phyloP scores from a whole-genome alignment of 2,888 invertebrate genomes.

The Heliconius sara region DNA sequence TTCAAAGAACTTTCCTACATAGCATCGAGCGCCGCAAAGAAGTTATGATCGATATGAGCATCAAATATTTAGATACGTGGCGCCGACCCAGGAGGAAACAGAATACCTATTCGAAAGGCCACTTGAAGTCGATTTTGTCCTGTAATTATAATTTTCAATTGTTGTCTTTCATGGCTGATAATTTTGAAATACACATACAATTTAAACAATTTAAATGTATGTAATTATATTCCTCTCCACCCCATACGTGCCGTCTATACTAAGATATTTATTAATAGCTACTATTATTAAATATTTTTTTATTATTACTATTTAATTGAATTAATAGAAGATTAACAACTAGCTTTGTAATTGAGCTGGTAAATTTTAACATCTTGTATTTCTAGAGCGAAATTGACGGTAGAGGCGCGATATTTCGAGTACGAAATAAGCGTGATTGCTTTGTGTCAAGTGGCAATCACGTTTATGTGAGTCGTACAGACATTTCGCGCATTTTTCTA shows the following conservation, averaged over 20 bases:
- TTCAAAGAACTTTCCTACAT: constrained; percentile 28
- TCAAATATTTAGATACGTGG: constrained; percentile 76
- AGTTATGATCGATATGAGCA: constrained; percentile 81
- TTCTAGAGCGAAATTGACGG: constrained; percentile 52
- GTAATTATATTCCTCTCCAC: background rate
- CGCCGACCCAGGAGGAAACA: constrained; percentile 70
- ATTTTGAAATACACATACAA: background rate
- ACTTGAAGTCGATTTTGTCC: constrained; percentile 59
- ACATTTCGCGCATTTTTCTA: constrained; percentile 36
- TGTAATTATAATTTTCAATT: constrained; percentile 41
- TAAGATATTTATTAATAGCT: constrained; percentile 6
- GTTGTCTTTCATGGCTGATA: background rate
- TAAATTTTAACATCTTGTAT: constrained; percentile 64
- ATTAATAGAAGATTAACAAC: constrained; percentile 55
- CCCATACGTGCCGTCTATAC: background rate
- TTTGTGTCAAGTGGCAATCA: constrained; percentile 62
- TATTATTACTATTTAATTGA: constrained; percentile 29
- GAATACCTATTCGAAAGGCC: constrained; percentile 78
- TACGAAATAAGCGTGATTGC: constrained; percentile 64
- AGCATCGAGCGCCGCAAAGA: constrained; percentile 63
- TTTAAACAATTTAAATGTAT: background rate
- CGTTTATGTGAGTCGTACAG: constrained; percentile 42
- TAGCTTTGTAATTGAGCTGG: constrained; percentile 60
- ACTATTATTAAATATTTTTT: too few species aligned
- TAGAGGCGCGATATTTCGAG: constrained; percentile 53